Evolutionary conservation across 2,797 vertebrate genomes (phyloP), one percentile per base, ranked within the genome.

Genomic region (Chaunax sp.): DNA sequence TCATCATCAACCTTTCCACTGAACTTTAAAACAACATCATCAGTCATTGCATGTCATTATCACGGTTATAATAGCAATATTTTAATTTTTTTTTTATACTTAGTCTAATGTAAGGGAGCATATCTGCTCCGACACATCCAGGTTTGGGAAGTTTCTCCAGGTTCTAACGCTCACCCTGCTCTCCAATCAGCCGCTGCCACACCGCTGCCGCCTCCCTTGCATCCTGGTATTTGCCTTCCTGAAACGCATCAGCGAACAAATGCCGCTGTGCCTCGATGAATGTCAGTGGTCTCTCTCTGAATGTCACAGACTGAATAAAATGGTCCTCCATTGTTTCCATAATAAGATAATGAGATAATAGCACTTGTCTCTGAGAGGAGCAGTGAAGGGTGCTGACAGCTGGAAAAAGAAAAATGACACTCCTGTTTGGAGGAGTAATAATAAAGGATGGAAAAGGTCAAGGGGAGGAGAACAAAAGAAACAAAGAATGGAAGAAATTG

Each of bases 291-390:
- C 73, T 41, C 71, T 49, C 22, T 52, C 69, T 85, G 82, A 88
- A 90, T 89, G 89, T 90, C 89, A 85, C 41, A 4, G 67, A 35
- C 67, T 22, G 79, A 74, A 85, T 83, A 78, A 80, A n/a, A 84
- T 18, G 59, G 28, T 30, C 64, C 64, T 66, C 16, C 54, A 41
- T 61, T 30, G 50, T 57, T 57, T 64, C 41, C 13, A 35, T 78
- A 77, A 77, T 70, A 67, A 81, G 83, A 82, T 86, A 85, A 90
- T 82, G 67, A 76, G 82, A 81, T 87, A 85, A 87, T 78, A 61
- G 78, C 79, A 67, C 83, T 88, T 54, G 86, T 75, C 65, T 68
- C 38, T 77, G 71, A 78, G 81, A 85, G 75, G 20, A 14, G 47
- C 1, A 68, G 53, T 55, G 77, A 78, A 64, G 59, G 71, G 46